Evolutionary conservation across 53 echinoderm and acorn worm genomes (phyloP).

Genomic region (Henricia sp.): DNA sequence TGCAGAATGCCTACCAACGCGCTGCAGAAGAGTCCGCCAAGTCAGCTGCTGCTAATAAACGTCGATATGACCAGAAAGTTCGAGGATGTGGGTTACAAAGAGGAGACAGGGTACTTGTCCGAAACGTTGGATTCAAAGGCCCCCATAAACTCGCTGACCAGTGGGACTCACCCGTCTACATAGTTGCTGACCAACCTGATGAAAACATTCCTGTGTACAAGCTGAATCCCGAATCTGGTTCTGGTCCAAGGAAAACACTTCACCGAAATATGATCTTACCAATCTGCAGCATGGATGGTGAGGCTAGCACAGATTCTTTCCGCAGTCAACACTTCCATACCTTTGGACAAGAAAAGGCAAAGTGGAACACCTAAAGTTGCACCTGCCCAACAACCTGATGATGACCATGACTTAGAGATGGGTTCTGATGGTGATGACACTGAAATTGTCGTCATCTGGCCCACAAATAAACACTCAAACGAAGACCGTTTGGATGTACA

Average conservation of each 20-base stretch:
- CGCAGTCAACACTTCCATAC: neutral
- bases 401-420: neutral
- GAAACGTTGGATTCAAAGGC: slow-evolving; percentile 51
- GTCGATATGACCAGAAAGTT: slow-evolving; percentile 36
- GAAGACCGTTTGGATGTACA: too few relatives aligned
- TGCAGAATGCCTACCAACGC: slow-evolving; percentile 16
- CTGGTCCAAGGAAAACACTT: slow-evolving; percentile 6
- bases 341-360: neutral
- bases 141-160: too few relatives aligned
- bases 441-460: neutral
- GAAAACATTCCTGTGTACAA: slow-evolving; percentile 40
- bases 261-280: slow-evolving; percentile 41
- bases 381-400: neutral
- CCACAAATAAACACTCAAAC: too few relatives aligned
- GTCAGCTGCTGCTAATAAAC: slow-evolving; percentile 37
- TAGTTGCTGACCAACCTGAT: neutral
- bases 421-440: neutral
- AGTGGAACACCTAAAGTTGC: neutral
- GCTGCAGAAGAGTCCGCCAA: slow-evolving; percentile 45
- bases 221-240: slow-evolving; percentile 20
- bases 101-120: slow-evolving; percentile 31
- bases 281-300: slow-evolving; percentile 1
- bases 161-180: neutral
- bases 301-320: neutral
- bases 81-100: slow-evolving; percentile 11